Base-by-base conservation (phyloP, 2,797 vertebrate species). In the Eupleurogrammus muticus region DNA sequence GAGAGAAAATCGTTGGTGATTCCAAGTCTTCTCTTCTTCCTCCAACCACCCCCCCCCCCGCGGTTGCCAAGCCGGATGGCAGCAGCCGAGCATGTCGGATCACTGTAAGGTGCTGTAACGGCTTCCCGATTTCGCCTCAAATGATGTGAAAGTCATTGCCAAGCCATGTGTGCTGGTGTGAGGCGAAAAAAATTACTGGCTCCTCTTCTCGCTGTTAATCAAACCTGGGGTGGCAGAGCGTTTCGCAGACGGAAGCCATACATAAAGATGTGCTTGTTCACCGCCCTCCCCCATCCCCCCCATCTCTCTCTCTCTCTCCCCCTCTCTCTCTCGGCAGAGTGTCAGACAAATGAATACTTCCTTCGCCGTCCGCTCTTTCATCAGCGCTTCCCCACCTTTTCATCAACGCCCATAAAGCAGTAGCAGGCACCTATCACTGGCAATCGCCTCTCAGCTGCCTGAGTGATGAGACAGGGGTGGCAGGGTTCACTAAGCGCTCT, bases 201-300 rank as follows among this genome's bases (percentile, higher is more conserved):
- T 90, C 85, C 81, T 87, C 87, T 83, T 67, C 86, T 71, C 66
- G 32, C 85, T 86, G 88, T 90, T 91, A 89, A 90, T 91, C 88
- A 90, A 90, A 91, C 82, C 87, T 62, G 74, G 80, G 84, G 82
- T 80, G 83, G 83, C 83, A 78, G 86, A 90, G 84, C 81, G 52
- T 80, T 88, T 84, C 76, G 49, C 82, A 82, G 83, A 87, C 77
- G 79, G 82, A 84, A 82, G 80, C 88, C 89, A 91, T 92, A 93
- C 91, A 93, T 93, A 92, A 93, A 93, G 91, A 93, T 91, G 88
- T 90, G 87, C 89, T 91, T 91, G 87, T 91, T 89, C 86, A 51
- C 77, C 58, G 16, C 71, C 21, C 73, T 63, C 38, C 56, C 55
- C 5, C 52, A 9, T 53, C 9, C 49, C 6, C 66, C 35, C 13